Evolutionary conservation across 2,888 invertebrate species (phyloP).

Genomic region (Tenthredo notha): DNA sequence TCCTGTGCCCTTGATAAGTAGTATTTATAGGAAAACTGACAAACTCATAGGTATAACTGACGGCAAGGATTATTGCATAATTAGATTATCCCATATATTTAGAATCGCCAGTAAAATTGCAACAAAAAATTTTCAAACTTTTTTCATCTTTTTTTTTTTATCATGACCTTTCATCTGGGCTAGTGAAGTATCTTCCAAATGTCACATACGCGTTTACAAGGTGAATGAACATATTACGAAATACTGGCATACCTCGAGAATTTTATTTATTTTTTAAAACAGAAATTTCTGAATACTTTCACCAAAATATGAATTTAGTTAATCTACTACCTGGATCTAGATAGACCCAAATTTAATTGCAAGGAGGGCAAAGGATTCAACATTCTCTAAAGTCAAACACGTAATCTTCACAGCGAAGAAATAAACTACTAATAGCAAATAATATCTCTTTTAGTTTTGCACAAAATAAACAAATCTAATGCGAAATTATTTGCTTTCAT

Average conservation of each 20-base stretch:
- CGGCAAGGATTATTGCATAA: constrained; percentile 37
- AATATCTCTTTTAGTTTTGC: neutral
- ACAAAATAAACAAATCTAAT: neutral
- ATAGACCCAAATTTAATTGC: neutral
- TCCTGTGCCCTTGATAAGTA: constrained; percentile 40
- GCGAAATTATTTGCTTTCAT: neutral
- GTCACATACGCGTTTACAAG: neutral
- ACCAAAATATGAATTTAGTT: neutral
- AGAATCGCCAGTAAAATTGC: neutral
- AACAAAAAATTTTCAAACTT: neutral
- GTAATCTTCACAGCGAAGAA: neutral
- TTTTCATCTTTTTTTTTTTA: neutral
- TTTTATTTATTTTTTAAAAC: neutral
- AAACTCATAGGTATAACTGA: constrained; percentile 19
- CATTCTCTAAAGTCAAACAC: constrained; percentile 3
- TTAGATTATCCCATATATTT: neutral
- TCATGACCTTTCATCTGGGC: neutral
- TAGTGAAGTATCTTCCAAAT: constrained; percentile 2
- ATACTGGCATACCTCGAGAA: neutral
- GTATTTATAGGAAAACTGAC: constrained; percentile 44
- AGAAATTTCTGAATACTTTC: neutral
- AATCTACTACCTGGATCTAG: neutral
- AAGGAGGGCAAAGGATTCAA: constrained; percentile 3
- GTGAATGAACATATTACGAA: constrained; percentile 33
- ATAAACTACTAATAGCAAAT: neutral